A percentile compares a stretch with the other conserved stretches of the same genome.
Evolutionary conservation across 2,888 invertebrate genomes (phyloP).

Genomic region (Ophion ventricosus): DNA sequence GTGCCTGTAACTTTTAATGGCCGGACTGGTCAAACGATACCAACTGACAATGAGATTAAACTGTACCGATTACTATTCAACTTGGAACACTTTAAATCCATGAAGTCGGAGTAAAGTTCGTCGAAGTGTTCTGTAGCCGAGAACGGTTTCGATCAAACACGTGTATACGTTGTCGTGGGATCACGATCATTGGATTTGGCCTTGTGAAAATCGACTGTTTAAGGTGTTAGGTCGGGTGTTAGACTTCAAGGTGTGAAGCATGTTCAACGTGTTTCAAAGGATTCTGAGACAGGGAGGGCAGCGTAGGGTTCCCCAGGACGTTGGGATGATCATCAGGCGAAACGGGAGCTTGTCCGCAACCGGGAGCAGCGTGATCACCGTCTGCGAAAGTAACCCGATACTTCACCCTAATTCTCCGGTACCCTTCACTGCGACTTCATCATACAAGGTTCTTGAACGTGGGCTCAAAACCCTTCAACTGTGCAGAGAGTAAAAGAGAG

Average conservation of each 20-base stretch:
- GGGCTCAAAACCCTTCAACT: not conserved
- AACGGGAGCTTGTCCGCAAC: slow-evolving; percentile 32
- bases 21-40: not conserved
- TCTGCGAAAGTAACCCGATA: slow-evolving; percentile 42
- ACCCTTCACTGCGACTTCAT: slow-evolving; percentile 29
- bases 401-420: slow-evolving; percentile 22
- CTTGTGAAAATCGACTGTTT: slow-evolving; percentile 67
- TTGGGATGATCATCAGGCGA: slow-evolving; percentile 30
- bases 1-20: not conserved
- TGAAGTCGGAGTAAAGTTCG: not conserved
- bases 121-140: slow-evolving; percentile 4
- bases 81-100: not conserved
- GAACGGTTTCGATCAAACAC: slow-evolving; percentile 9
- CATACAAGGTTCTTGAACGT: not conserved
- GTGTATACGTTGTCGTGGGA: not conserved
- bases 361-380: slow-evolving; percentile 24
- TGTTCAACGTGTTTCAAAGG: slow-evolving; percentile 61
- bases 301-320: not conserved
- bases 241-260: slow-evolving; percentile 39
- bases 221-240: slow-evolving; percentile 40
- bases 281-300: slow-evolving; percentile 24
- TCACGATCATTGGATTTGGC: slow-evolving; percentile 26
- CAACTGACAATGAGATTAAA: not conserved
- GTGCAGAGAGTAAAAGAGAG: not conserved
- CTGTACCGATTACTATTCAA: not conserved